Base-by-base conservation (phyloP, 2,797 vertebrate species). In the Spea hammondii region DNA sequence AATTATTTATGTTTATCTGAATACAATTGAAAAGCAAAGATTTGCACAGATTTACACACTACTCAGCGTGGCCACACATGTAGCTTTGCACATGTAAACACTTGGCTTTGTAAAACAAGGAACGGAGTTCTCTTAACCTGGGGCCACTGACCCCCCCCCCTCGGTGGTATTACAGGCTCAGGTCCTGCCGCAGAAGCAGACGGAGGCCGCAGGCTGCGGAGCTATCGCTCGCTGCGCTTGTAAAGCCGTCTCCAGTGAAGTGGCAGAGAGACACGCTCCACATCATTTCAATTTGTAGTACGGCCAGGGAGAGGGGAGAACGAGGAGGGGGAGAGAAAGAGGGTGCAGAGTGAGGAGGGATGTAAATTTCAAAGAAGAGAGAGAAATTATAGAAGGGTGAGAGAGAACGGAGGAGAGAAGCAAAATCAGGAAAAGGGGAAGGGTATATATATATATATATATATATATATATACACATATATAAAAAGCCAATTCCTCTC, bases 251-350 rank as follows among this genome's bases (percentile, higher is more conserved):
- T 81, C 79, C 74, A 81, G 62, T 76, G 74, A 81, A 81, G 79
- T 81, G 69, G 66, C 47, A 79, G 66, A 79, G 65, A 77, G 60
- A 62, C 79, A 81, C 79, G 79, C 79, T 81, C 79, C 79, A 81
- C 79, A 81, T 81, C 79, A 81, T 77, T 81, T 81, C 79, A 81
- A 81, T 81, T 81, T 81, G 79, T 81, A 81, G 79, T 81, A 77
- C 10, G 12, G 74, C 65, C 14, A n/a, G 4, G 13, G 60, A 62
- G 55, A 59, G 57, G 5, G 49, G 65, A 48, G 79, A 71, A 6
- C 5, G 8, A 60, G 55, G 8, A 45, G 49, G 44, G 70, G 46
- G 59, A 62, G 14, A 54, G 57, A 57, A 70, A 74, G 55, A 45
- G 67, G 59, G 32, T 59, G 46, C 49, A 17, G 9, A 55, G 51